phyloP scores from a whole-genome alignment of 2,113 vertebrate species.

The Rana temporaria region DNA sequence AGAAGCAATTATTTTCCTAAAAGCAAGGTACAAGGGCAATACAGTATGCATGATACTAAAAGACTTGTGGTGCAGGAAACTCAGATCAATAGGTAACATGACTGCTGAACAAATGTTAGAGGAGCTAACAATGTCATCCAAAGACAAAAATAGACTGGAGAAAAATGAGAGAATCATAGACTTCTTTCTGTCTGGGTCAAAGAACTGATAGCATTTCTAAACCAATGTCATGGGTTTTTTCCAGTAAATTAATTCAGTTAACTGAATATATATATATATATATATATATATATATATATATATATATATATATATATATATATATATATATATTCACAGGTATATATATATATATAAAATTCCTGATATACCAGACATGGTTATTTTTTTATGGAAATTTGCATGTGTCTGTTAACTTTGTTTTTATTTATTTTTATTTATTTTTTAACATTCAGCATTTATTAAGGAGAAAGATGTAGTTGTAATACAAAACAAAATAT shows the following conservation, averaged over 20 bases:
- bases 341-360: neutral
- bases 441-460: too few species aligned
- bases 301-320: neutral
- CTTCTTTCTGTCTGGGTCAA: conserved; percentile 63
- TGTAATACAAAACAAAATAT: too few species aligned
- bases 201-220: conserved; percentile 65
- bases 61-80: conserved; percentile 62
- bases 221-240: conserved; percentile 60
- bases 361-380: conserved; percentile 10
- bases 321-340: neutral
- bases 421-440: too few species aligned
- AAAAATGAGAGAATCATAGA: conserved; percentile 65
- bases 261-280: neutral
- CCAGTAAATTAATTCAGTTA: conserved; percentile 32
- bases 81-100: conserved; percentile 64
- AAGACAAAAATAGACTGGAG: conserved; percentile 63
- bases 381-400: neutral
- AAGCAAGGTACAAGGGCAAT: conserved; percentile 42
- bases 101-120: conserved; percentile 65
- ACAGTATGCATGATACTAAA: conserved; percentile 36
- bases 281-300: neutral
- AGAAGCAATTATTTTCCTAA: conserved; percentile 39
- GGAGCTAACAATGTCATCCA: conserved; percentile 60
- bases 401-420: too few species aligned
- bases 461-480: too few species aligned